These are phyloP conservation scores for Phylloscopus trochiloides DNA, from an alignment of 2,113 vertebrate genomes.

Conservation along the genomic window DNA sequence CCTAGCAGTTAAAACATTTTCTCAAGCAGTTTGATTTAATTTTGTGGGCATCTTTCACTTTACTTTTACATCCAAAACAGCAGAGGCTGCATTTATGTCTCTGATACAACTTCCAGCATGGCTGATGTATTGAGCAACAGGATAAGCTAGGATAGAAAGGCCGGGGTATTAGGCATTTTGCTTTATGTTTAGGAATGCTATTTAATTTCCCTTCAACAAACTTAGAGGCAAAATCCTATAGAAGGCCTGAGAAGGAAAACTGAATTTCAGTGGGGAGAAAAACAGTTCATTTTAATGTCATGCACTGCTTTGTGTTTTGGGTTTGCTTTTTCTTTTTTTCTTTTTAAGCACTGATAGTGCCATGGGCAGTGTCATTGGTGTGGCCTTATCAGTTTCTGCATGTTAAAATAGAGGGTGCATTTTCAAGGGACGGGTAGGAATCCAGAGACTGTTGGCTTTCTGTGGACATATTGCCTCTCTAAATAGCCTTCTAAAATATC, in stretches of 20 bases:
- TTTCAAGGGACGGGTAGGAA: neutral
- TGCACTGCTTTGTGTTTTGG: neutral
- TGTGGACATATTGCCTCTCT: neutral
- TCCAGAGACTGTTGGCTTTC: neutral
- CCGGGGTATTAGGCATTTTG: neutral
- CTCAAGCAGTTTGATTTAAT: neutral
- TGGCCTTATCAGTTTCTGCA: neutral
- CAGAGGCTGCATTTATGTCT: neutral
- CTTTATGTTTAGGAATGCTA: conserved; percentile 23
- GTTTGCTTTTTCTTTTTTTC: neutral
- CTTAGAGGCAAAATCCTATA: neutral
- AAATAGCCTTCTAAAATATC: neutral
- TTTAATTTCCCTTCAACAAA: conserved; percentile 23
- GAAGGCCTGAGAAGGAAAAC: neutral
- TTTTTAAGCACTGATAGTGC: neutral
- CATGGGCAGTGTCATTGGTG: neutral
- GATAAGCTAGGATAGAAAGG: neutral
- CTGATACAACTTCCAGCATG: neutral
- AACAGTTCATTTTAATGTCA: neutral
- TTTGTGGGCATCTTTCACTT: neutral
- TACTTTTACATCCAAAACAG: neutral
- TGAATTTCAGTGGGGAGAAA: neutral
- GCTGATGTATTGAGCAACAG: neutral
- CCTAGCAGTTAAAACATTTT: neutral
- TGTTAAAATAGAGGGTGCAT: neutral